phyloP scores from a whole-genome alignment of 2,797 vertebrate species.

The Furcifer pardalis region DNA sequence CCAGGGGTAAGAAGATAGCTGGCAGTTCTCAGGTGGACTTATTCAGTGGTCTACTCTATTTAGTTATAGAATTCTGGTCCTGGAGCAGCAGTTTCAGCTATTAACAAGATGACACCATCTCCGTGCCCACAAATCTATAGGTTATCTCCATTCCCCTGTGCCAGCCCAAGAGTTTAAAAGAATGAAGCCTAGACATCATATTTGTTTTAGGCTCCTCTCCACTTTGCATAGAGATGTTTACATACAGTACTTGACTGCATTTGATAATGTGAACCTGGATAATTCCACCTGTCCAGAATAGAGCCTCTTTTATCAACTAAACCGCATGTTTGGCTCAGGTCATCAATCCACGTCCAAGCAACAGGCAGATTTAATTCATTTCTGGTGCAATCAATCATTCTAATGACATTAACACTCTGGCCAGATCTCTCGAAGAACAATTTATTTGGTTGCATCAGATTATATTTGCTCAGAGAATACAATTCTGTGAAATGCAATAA shows the following conservation, averaged over 20 bases:
- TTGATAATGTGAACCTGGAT: neutral
- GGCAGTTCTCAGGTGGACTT: neutral
- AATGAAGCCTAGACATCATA: neutral
- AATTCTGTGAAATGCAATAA: slow-evolving; percentile 8
- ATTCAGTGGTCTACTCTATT: neutral
- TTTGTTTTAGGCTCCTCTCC: neutral
- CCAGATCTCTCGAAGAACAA: neutral
- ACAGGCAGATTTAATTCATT: neutral
- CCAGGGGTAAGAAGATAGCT: neutral
- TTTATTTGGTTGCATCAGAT: slow-evolving; percentile 23
- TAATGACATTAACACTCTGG: neutral
- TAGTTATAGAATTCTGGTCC: neutral
- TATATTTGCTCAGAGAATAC: slow-evolving; percentile 24
- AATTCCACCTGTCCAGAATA: neutral
- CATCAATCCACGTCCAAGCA: slow-evolving; percentile 1
- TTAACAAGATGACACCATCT: neutral
- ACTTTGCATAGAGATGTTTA: neutral
- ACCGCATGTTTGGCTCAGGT: neutral
- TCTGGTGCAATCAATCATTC: neutral
- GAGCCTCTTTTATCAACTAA: neutral
- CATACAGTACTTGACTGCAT: neutral
- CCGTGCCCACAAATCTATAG: neutral
- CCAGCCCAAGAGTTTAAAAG: neutral
- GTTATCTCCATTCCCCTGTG: neutral
- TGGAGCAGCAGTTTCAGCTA: neutral